Conservation (phyloP, 2,113 vertebrate genomes). For the Zingel zingel region DNA sequence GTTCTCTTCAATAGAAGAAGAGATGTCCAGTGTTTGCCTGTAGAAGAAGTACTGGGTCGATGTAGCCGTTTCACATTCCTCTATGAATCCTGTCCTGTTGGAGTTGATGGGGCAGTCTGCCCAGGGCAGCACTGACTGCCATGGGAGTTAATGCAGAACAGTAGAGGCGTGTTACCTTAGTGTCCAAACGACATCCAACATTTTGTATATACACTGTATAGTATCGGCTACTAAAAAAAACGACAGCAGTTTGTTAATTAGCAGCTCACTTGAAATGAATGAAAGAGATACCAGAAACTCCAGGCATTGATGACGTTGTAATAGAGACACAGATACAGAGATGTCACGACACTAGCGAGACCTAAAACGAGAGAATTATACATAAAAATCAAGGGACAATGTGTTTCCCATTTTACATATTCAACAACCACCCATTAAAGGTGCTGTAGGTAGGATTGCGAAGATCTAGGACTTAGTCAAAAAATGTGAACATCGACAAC, state of each 20-base stretch:
- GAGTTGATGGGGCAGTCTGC: conserved; percentile 88
- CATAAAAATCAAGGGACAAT: neutral
- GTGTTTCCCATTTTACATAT: neutral
- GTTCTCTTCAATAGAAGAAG: conserved; percentile 86
- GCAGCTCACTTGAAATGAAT: conserved; percentile 93
- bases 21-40: conserved; percentile 92
- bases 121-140: conserved; percentile 91
- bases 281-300: conserved; percentile 98
- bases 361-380: conserved; percentile 76
- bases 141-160: conserved; percentile 45
- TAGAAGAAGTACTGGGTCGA: conserved; percentile 98
- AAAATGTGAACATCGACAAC: no score
- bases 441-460: no score
- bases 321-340: conserved; percentile 92
- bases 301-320: conserved; percentile 96
- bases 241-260: neutral
- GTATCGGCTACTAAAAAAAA: neutral
- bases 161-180: neutral
- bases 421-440: neutral
- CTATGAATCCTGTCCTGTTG: conserved; percentile 86
- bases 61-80: conserved; percentile 89
- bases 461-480: no score
- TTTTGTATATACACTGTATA: neutral
- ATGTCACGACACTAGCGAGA: conserved; percentile 90
- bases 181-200: neutral